These are phyloP conservation scores for Temnothorax rugatulus DNA, from an alignment of 2,888 invertebrate species.

Conservation along the genomic window DNA sequence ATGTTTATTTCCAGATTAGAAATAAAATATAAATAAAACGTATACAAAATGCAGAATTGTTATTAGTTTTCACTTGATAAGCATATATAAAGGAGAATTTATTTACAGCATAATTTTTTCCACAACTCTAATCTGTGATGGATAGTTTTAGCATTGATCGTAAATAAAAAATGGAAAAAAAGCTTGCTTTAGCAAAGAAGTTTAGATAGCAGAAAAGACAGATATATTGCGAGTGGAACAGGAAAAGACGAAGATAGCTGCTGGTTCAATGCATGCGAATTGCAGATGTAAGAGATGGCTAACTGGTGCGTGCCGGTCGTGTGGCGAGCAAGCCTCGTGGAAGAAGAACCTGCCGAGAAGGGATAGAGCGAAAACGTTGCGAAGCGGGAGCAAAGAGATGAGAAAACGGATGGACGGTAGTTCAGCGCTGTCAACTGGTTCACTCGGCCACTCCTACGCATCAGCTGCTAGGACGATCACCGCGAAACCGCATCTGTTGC, in stretches of 20 bases:
- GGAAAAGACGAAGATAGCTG: constrained; percentile 31
- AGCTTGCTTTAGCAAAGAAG: background rate
- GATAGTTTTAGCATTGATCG: background rate
- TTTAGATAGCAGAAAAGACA: background rate
- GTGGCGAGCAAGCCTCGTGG: constrained; percentile 66
- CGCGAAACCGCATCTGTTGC: constrained; percentile 72
- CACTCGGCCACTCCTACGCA: constrained; percentile 80
- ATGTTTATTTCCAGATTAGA: background rate
- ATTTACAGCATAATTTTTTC: background rate
- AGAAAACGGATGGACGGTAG: constrained; percentile 68
- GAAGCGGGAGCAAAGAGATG: constrained; percentile 60
- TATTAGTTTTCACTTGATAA: background rate
- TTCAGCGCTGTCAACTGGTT: constrained; percentile 73
- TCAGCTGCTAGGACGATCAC: constrained; percentile 75
- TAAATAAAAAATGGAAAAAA: background rate
- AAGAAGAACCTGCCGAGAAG: constrained; percentile 37
- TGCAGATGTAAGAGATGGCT: constrained; percentile 63
- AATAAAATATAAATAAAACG: background rate
- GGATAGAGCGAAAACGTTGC: constrained; percentile 33
- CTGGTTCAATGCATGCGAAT: constrained; percentile 42
- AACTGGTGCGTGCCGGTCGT: constrained; percentile 77
- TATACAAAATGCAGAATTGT: background rate
- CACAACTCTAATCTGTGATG: too few species aligned
- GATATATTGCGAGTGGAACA: background rate
- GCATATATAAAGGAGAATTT: background rate